phyloP scores from a whole-genome alignment of 2,797 vertebrate species.

The Zalophus californianus region DNA sequence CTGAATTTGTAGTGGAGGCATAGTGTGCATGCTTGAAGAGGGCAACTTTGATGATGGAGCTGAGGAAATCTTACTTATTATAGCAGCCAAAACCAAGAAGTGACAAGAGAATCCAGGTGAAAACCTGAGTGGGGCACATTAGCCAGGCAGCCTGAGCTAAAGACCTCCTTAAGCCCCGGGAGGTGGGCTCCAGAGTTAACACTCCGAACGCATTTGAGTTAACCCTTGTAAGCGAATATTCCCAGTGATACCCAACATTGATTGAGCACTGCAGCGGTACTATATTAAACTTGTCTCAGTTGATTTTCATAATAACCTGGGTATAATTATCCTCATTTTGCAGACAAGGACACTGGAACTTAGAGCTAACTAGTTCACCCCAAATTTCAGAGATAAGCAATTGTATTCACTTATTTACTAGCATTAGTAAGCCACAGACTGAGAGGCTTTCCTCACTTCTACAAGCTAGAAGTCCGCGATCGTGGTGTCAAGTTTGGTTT shows the following conservation, averaged over 20 bases:
- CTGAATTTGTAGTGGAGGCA: not conserved
- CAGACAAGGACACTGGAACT: not conserved
- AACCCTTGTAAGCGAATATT: not conserved
- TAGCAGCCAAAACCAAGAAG: not conserved
- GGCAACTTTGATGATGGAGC: not conserved
- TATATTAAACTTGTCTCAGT: not conserved
- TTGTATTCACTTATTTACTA: slow-evolving; percentile 13
- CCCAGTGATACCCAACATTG: not conserved
- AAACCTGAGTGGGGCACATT: not conserved
- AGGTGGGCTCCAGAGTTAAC: not conserved
- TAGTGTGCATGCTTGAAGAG: not conserved
- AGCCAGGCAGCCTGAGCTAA: not conserved
- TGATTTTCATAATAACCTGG: slow-evolving; percentile 20
- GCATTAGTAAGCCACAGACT: not conserved
- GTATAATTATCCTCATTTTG: slow-evolving; percentile 41
- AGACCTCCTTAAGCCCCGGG: not conserved
- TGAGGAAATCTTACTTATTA: not conserved
- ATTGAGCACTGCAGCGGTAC: not conserved
- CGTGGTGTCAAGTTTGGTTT: not conserved
- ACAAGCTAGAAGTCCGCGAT: not conserved
- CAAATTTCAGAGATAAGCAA: slow-evolving; percentile 17
- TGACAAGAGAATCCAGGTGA: not conserved
- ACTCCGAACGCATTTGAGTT: not conserved
- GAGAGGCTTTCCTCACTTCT: not conserved
- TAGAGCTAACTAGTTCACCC: slow-evolving; percentile 24